Percentiles rank a stretch among this genome's conserved stretches.
Conservation (phyloP, 2,888 invertebrate genomes). For the Linnaemya vulpina region DNA sequence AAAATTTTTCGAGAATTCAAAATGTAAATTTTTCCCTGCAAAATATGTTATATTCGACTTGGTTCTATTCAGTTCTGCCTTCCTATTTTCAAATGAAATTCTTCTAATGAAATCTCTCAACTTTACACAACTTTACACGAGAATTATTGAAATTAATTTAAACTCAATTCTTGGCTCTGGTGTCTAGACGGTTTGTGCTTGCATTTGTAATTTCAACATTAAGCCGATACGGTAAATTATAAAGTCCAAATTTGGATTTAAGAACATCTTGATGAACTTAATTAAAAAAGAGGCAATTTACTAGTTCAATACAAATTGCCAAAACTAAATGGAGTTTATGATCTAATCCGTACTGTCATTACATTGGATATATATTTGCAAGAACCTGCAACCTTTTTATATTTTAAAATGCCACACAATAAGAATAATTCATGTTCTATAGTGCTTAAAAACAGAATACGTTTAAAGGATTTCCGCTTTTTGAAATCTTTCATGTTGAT, state of each 20-base stretch:
- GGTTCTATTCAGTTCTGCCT: too few species aligned
- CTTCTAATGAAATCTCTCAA: too few species aligned
- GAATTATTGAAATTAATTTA: too few species aligned
- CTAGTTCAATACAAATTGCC: not conserved
- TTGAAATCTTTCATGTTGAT: not conserved
- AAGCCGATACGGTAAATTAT: not conserved
- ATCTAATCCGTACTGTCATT: not conserved
- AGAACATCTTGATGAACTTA: too few species aligned
- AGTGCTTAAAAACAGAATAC: conserved; percentile 43
- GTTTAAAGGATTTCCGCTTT: conserved; percentile 69
- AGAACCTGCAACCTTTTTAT: not conserved
- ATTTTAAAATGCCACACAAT: conserved; percentile 61
- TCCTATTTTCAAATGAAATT: too few species aligned
- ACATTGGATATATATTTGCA: not conserved
- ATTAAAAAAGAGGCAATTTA: not conserved
- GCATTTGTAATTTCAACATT: not conserved
- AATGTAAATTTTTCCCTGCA: too few species aligned
- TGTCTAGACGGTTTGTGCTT: not conserved
- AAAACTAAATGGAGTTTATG: not conserved
- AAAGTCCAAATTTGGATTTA: not conserved
- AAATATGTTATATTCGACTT: too few species aligned
- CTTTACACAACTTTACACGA: too few species aligned
- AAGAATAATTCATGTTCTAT: conserved; percentile 54
- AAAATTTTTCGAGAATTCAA: too few species aligned
- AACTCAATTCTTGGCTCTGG: not conserved